These are phyloP conservation scores for Adelognathus sp. DNA, from an alignment of 2,888 invertebrate genomes.

Conservation along the genomic window DNA sequence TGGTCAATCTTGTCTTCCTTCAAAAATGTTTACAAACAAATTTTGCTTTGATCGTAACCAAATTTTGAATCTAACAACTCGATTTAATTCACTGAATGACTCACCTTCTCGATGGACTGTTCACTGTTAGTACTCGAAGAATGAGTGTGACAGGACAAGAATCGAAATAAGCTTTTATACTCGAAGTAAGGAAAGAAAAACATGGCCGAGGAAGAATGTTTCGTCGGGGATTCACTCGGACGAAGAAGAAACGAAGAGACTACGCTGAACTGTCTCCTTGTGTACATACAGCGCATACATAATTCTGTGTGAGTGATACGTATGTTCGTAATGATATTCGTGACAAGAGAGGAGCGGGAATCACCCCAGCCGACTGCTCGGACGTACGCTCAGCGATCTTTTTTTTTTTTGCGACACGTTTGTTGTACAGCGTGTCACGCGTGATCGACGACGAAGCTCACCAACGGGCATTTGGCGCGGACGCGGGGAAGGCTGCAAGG, in stretches of 20 bases:
- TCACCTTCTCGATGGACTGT: slow-evolving; percentile 13
- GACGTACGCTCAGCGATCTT: not conserved
- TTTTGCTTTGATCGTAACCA: no score
- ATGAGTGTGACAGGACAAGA: not conserved
- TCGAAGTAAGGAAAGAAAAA: slow-evolving; percentile 1
- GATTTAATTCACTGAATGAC: not conserved
- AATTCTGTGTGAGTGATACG: not conserved
- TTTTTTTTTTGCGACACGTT: not conserved
- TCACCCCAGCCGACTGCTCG: not conserved
- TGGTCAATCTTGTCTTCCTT: no score
- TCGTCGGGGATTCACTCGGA: not conserved
- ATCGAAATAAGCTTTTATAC: slow-evolving; percentile 14
- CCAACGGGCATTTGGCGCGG: not conserved
- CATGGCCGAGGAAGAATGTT: not conserved
- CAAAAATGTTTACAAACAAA: no score
- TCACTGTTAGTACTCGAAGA: slow-evolving; percentile 1
- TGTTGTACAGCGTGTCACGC: not conserved
- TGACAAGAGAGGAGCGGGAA: not conserved
- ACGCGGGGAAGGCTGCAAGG: not conserved
- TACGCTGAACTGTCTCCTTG: not conserved
- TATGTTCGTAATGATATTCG: not conserved
- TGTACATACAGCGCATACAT: not conserved
- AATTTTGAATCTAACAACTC: not conserved
- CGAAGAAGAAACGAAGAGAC: not conserved
- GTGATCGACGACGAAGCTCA: not conserved